Evolutionary conservation across 2,797 vertebrate species (phyloP).

Genomic region (Sebastes oblongus): DNA sequence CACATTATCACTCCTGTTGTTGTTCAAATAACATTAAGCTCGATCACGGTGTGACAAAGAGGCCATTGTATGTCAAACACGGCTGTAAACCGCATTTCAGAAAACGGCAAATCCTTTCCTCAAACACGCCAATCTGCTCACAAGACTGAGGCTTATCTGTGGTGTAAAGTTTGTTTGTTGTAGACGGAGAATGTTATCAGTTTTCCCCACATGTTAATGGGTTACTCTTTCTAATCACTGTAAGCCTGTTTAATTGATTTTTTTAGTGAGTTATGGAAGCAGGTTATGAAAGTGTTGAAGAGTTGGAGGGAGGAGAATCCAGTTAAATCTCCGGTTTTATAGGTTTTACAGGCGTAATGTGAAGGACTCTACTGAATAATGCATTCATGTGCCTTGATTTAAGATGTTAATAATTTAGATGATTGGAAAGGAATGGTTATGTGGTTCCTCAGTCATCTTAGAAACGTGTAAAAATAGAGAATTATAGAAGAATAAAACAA

Average conservation of each 20-base stretch:
- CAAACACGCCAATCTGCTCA: slow-evolving; percentile 42
- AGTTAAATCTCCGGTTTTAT: slow-evolving; percentile 1
- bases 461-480: slow-evolving; percentile 5
- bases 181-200: slow-evolving; percentile 40
- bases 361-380: slow-evolving; percentile 55
- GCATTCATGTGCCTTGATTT: slow-evolving; percentile 47
- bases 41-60: slow-evolving; percentile 42
- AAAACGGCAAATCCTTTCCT: slow-evolving; percentile 41
- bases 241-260: neutral
- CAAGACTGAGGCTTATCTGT: slow-evolving; percentile 40
- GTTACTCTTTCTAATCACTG: slow-evolving; percentile 5
- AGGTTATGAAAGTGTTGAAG: slow-evolving; percentile 6
- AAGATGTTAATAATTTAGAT: slow-evolving; percentile 62
- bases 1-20: slow-evolving; percentile 34
- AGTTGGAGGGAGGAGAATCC: neutral
- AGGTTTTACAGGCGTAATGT: slow-evolving; percentile 5
- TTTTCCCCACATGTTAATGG: slow-evolving; percentile 38
- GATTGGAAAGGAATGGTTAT: slow-evolving; percentile 19
- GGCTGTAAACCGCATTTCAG: slow-evolving; percentile 30
- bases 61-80: slow-evolving; percentile 33
- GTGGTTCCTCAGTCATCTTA: slow-evolving; percentile 8
- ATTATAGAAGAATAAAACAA: neutral
- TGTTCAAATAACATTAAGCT: slow-evolving; percentile 30
- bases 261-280: slow-evolving; percentile 26
- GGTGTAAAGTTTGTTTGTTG: slow-evolving; percentile 25